Base-by-base conservation (phyloP, 1,140 invertebrate species). In the Musca vetustissima region DNA sequence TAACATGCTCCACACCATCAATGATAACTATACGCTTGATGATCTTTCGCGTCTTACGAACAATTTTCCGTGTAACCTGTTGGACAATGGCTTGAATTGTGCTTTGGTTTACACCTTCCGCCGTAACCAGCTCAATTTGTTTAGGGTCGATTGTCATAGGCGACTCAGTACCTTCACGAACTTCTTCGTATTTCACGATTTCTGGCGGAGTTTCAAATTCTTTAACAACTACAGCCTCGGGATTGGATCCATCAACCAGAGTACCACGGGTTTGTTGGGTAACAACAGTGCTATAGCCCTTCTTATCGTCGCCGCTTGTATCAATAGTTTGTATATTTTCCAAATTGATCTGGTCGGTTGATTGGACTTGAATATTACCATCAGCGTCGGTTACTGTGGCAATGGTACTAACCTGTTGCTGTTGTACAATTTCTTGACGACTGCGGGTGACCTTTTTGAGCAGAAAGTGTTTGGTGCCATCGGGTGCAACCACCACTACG, bases 401-500 rank as follows among this genome's bases (percentile, higher is more conserved):
- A 11, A 87, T 88, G 1, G 88, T 88, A 75, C 88, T 87, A 7
- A 79, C 73, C 65, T 81, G 79, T 15, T 80, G 78, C 22, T 81
- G 76, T 22, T 81, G 79, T 43, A 85, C 75, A 24, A 83, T 82
- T 47, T 85, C 83, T 32, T 86, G 85, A 4, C 80, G 82, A 1
- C 83, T 85, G 61, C 85, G 77, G 0, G 84, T 86, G 0, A 91
- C 79, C 81, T 91, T 92, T 70, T 87, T 89, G 0, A 93, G 88
- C 57, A 93, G 90, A 68, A 93, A 92, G 71, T 90, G 86, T 72
- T 91, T 92, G 0, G 89, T 92, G n/a, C 92, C 91, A 82, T 93
- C 91, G 24, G 90, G 86, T 73, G 92, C 91, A 0, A 92, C 90
- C 8, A 93, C 88, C 2, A 93, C 89, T 83, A 93, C 91, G 7